These are phyloP conservation scores for Oligia latruncula DNA, from an alignment of 2,888 invertebrate species.

Conservation along the genomic window DNA sequence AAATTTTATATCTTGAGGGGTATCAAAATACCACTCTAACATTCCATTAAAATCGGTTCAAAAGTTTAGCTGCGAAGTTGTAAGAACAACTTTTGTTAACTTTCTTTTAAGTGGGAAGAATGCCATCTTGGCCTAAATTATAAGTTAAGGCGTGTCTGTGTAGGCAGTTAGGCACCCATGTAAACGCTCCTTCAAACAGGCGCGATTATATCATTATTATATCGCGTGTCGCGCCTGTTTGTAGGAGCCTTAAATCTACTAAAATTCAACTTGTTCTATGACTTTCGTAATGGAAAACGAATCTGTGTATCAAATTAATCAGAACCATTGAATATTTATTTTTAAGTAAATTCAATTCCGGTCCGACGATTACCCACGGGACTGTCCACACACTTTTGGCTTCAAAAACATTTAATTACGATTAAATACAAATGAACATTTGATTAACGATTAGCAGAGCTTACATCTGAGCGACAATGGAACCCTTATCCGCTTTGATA, in stretches of 20 bases:
- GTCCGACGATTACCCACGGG: background rate
- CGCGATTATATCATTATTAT: too few relatives aligned
- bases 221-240: too few relatives aligned
- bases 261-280: background rate
- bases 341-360: background rate
- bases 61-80: conserved; percentile 23
- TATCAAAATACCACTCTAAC: conserved; percentile 1
- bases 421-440: conserved; percentile 43
- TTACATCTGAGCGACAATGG: conserved; percentile 32
- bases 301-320: background rate
- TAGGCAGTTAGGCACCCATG: background rate
- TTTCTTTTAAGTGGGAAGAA: conserved; percentile 19
- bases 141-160: background rate
- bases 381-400: conserved; percentile 1
- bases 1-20: conserved; percentile 4
- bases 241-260: background rate
- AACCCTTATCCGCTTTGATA: conserved; percentile 58
- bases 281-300: background rate
- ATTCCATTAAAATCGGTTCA: conserved; percentile 31
- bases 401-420: conserved; percentile 43
- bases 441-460: conserved; percentile 36
- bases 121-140: conserved; percentile 5
- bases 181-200: too few relatives aligned
- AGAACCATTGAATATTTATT: background rate
- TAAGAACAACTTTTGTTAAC: conserved; percentile 23